Conservation (phyloP, 1,140 invertebrate genomes). For the Stegodyphus mimosarum region DNA sequence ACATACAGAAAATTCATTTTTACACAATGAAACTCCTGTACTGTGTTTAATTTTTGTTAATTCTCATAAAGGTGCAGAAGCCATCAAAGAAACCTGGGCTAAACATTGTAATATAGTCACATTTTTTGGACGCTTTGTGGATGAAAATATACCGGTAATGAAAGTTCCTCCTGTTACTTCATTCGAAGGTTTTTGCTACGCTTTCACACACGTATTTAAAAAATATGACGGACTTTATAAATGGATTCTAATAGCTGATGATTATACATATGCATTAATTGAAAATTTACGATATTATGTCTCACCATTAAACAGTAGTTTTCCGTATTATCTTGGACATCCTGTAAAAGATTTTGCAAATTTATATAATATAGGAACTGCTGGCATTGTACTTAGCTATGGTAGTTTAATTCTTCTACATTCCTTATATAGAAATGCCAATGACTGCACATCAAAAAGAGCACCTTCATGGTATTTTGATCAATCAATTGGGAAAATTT, state of each 20-base stretch:
- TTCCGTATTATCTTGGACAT: slow-evolving; percentile 63
- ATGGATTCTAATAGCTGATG: slow-evolving; percentile 69
- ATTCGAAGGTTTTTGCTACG: slow-evolving; percentile 62
- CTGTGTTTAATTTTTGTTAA: slow-evolving; percentile 63
- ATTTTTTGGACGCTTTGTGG: slow-evolving; percentile 63
- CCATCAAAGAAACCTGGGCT: slow-evolving; percentile 63
- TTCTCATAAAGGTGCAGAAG: slow-evolving; percentile 58
- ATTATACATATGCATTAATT: slow-evolving; percentile 68
- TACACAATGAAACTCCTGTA: slow-evolving; percentile 58
- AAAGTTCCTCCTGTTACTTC: slow-evolving; percentile 54
- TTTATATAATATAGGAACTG: slow-evolving; percentile 63
- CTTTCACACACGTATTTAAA: slow-evolving; percentile 56
- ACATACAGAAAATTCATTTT: slow-evolving; percentile 46
- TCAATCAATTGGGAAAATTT: slow-evolving; percentile 58
- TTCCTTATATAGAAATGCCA: slow-evolving; percentile 34
- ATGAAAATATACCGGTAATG: slow-evolving; percentile 63
- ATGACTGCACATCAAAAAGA: slow-evolving; percentile 33
- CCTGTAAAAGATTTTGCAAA: slow-evolving; percentile 61
- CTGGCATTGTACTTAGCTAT: slow-evolving; percentile 63
- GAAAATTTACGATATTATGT: slow-evolving; percentile 67
- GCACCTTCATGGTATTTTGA: slow-evolving; percentile 59
- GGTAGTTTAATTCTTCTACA: slow-evolving; percentile 33
- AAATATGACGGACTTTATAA: slow-evolving; percentile 66
- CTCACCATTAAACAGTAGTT: slow-evolving; percentile 60
- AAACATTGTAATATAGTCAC: slow-evolving; percentile 64